These are phyloP conservation scores for Apis mellifera DNA, from an alignment of 1,140 invertebrate genomes.

Conservation along the genomic window Amel_HAv3.1 CM009944.2:8071001-8071500, in stretches of 20 bases:
- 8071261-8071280: neutral
- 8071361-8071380: neutral
- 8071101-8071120: neutral
- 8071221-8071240: neutral
- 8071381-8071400: neutral
- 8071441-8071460: neutral
- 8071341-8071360: neutral
- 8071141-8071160: neutral
- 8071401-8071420: neutral
- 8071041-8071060: neutral
- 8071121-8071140: neutral
- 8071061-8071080: neutral
- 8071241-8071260: neutral
- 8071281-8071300: neutral
- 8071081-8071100: constrained; percentile 15
- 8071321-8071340: neutral
- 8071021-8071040: neutral
- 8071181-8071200: neutral
- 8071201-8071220: neutral
- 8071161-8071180: neutral
- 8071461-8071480: neutral
- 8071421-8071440: neutral
- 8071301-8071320: neutral
- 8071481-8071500: neutral
- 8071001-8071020: neutral